These are phyloP conservation scores for Semotilus atromaculatus DNA, from an alignment of 2,797 vertebrate genomes.

Conservation along the genomic window DNA sequence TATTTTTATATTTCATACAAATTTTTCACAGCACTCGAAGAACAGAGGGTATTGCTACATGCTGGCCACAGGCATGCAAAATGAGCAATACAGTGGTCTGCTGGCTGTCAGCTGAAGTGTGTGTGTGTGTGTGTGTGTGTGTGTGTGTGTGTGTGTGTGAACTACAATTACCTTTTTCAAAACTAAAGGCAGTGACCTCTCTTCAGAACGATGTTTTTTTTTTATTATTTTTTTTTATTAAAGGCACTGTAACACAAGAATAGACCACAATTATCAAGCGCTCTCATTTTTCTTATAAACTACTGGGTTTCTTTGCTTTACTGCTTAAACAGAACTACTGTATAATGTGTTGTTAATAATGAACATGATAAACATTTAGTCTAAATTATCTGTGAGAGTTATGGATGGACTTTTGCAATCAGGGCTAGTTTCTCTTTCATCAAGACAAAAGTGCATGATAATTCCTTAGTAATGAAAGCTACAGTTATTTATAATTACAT, in stretches of 20 bases:
- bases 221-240: conserved; percentile 46
- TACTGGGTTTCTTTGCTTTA: not conserved
- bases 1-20: conserved; percentile 32
- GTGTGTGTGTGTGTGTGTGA: conserved; percentile 45
- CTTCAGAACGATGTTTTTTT: conserved; percentile 60
- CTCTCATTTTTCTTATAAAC: conserved; percentile 13
- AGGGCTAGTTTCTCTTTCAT: conserved; percentile 2
- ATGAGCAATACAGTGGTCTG: conserved; percentile 61
- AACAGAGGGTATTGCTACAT: conserved; percentile 66
- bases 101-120: conserved; percentile 60
- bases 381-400: not conserved
- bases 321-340: not conserved
- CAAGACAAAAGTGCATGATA: conserved; percentile 46
- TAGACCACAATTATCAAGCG: conserved; percentile 41
- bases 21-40: conserved; percentile 54
- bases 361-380: conserved; percentile 8
- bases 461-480: conserved; percentile 38
- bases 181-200: conserved; percentile 62
- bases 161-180: conserved; percentile 57
- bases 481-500: conserved; percentile 34
- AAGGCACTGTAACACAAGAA: conserved; percentile 74
- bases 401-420: not conserved
- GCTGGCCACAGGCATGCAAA: conserved; percentile 64
- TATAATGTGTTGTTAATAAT: conserved; percentile 17
- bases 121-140: conserved; percentile 59